These are phyloP conservation scores for Ibycter americanus DNA, from an alignment of 2,797 vertebrate species.

Conservation along the genomic window DNA sequence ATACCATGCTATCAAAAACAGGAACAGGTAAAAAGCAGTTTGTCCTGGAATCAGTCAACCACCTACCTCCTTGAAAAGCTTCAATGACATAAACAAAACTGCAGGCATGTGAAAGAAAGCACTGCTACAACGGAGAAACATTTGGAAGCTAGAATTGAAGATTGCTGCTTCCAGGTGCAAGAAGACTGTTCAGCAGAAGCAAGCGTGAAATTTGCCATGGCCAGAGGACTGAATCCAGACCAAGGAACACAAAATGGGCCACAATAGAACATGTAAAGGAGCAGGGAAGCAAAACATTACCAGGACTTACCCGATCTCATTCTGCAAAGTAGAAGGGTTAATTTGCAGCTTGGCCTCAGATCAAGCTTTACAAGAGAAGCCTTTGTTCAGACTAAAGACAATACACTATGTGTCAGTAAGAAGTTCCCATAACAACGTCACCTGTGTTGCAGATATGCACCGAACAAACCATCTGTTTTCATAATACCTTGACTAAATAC, in stretches of 20 bases:
- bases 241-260: not conserved
- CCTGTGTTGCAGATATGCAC: not conserved
- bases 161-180: not conserved
- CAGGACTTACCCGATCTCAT: not conserved
- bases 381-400: not conserved
- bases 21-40: not conserved
- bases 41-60: not conserved
- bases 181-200: not conserved
- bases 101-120: not conserved
- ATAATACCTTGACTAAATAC: constrained; percentile 24
- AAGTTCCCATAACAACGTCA: not conserved
- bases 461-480: not conserved
- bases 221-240: not conserved
- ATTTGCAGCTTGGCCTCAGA: not conserved
- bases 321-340: not conserved
- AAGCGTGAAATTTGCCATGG: not conserved
- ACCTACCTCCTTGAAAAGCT: not conserved
- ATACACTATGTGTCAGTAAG: not conserved
- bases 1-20: not conserved
- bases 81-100: not conserved
- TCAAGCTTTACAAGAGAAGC: not conserved
- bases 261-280: not conserved
- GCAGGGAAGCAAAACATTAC: not conserved
- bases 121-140: not conserved
- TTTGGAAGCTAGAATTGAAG: not conserved